Evolutionary conservation across 92 coral and sea anemone genomes (phyloP), one percentile per base, ranked within the genome.

Genomic region (Siderastrea radians): DNA sequence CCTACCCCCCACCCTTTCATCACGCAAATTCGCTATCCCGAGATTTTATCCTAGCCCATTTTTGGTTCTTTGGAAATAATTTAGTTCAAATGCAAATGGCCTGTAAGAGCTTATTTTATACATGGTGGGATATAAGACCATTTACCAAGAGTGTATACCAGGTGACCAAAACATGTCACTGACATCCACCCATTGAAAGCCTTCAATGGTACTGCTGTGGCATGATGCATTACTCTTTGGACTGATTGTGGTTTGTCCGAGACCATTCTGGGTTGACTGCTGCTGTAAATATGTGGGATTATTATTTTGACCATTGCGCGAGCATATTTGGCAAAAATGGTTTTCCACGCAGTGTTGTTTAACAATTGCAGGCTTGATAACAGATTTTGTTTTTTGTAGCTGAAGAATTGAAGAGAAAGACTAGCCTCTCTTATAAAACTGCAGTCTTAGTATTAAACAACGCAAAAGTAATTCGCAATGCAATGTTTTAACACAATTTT

Each of bases 311-410:
- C 96, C 93, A 82, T 90, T 82, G 70, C 92, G 86, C 2, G 88
- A 79, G 0, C 91, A 63, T 1, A 93, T 59, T 60, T 93, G 96
- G 43, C 93, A 87, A 48, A 93, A 93, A 47, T 93, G 94, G 55
- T 93, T 93, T 53, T 93, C 84, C 0, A 81, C 92, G 47, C 88
- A 88, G 78, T 93, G 90, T 74, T 93, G 94, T 26, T 90, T 93
- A 0, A 87, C 69, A 47, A 93, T 87, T 5, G 94, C 87, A 3
- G 94, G 94, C 59, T 90, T 93, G 8, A 93, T 87, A 0, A 90
- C 77, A n/a, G n/a, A n/a, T n/a, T n/a, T n/a, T n/a, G n/a, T n/a
- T n/a, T n/a, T n/a, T n/a, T n/a, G n/a, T n/a, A n/a, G n/a, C n/a
- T n/a, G n/a, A n/a, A n/a, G n/a, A n/a, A n/a, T n/a, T n/a, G n/a